Evolutionary conservation across 2,888 invertebrate species (phyloP), one percentile per base, ranked within the genome.

Genomic region (Nycteola revayana): DNA sequence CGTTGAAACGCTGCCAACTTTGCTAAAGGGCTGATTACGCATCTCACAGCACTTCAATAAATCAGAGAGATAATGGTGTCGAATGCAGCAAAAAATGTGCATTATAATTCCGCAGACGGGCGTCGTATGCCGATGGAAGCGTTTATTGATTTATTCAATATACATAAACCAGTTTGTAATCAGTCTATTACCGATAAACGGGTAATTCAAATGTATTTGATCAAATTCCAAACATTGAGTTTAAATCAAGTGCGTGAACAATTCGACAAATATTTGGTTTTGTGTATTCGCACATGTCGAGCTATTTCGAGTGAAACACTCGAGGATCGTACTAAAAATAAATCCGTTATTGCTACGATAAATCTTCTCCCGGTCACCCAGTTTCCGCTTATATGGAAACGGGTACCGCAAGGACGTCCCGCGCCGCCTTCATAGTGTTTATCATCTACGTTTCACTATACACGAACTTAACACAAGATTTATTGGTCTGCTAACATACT

Each of bases 361-460:
- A 73, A 74, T 77, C n/a, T 70, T 64, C 57, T 66, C 68, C 62
- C 73, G 68, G 73, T 77, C 73, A 73, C 75, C 69, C 71, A 72
- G 69, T 75, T 77, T 72, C 69, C 66, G 58, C 68, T 67, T 72
- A 71, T 74, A 74, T 64, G 70, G 71, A 62, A 67, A 60, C 66
- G 45, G 60, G 60, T 47, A 54, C 60, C 56, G 64, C 68, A 70
- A 73, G 72, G 75, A 66, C 69, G 64, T 45, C 43, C 52, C 14
- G 14, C 36, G 30, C 37, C 38, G 31, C 36, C 38, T 18, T 23
- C 14, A 14, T 28, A 29, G 22, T 37, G 2, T 40, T 43, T 38
- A 53, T 42, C 36, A 36, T 50, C 36, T 32, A 36, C 33, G 30
- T 36, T 35, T 53, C 35, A 45, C 46, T 41, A 30, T 22, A 9